Evolutionary conservation across 1,140 invertebrate genomes (phyloP).

Genomic region (Wasmannia auropunctata): DNA sequence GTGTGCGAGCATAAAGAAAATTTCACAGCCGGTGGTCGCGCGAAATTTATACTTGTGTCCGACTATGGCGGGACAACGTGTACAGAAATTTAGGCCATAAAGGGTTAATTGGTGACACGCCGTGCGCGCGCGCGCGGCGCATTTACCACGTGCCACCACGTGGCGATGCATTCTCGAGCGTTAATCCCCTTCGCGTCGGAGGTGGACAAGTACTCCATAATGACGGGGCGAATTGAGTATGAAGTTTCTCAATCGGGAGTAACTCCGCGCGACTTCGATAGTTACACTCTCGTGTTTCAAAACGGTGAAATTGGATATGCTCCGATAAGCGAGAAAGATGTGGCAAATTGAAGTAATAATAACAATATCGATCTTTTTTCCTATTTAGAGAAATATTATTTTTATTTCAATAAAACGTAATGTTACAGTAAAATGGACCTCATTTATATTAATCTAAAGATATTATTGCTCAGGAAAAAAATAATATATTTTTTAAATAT

Average conservation of each 20-base stretch:
- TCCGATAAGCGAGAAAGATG: not conserved
- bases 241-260: slow-evolving; percentile 39
- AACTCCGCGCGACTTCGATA: slow-evolving; percentile 23
- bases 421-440: not conserved
- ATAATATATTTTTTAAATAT: not conserved
- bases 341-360: not conserved
- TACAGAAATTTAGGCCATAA: slow-evolving; percentile 54
- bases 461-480: not conserved
- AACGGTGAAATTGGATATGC: slow-evolving; percentile 11
- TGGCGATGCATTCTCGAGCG: slow-evolving; percentile 32
- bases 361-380: not conserved
- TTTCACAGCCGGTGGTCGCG: not conserved
- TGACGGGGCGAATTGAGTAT: slow-evolving; percentile 27
- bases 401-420: not conserved
- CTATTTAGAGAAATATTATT: not conserved
- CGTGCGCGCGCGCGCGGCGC: slow-evolving; percentile 43
- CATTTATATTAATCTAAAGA: not conserved
- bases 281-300: not conserved
- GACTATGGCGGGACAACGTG: not conserved
- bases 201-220: slow-evolving; percentile 45
- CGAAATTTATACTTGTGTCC: slow-evolving; percentile 32
- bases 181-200: slow-evolving; percentile 33
- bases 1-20: slow-evolving; percentile 19
- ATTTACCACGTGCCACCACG: slow-evolving; percentile 36
- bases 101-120: slow-evolving; percentile 66